These are phyloP conservation scores for Cantharis rustica DNA, from an alignment of 2,888 invertebrate genomes.

Conservation along the genomic window DNA sequence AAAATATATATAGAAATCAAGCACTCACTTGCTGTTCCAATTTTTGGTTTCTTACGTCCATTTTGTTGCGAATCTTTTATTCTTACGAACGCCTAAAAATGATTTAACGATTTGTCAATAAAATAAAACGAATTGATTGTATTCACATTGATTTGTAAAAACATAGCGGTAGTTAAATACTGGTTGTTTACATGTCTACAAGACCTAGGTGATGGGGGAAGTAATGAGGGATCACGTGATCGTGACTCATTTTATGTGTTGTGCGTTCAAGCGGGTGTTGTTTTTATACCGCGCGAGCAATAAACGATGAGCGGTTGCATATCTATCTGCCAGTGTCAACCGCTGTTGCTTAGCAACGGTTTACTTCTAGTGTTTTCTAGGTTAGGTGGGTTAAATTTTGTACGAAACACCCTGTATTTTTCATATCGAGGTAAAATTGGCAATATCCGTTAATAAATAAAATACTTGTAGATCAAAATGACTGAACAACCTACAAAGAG, in stretches of 20 bases:
- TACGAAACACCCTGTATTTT: no score
- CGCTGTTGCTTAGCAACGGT: neutral
- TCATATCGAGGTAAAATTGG: no score
- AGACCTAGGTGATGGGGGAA: slow-evolving; percentile 2
- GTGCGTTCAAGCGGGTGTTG: neutral
- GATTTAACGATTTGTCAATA: slow-evolving; percentile 9
- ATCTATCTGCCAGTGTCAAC: neutral
- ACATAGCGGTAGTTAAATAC: slow-evolving; percentile 21
- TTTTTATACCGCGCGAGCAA: neutral
- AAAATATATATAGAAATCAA: slow-evolving; percentile 32
- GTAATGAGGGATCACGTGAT: slow-evolving; percentile 13
- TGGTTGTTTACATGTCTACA: slow-evolving; percentile 26
- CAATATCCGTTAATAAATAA: neutral
- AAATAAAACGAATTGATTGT: slow-evolving; percentile 24
- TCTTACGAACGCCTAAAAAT: neutral
- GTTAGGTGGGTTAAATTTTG: no score
- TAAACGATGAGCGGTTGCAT: neutral
- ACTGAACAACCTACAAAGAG: slow-evolving; percentile 71
- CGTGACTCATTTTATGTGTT: slow-evolving; percentile 7
- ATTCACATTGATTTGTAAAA: slow-evolving; percentile 17
- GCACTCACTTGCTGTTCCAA: slow-evolving; percentile 83
- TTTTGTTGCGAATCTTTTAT: slow-evolving; percentile 28
- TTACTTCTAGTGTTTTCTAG: no score
- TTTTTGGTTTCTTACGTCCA: slow-evolving; percentile 73
- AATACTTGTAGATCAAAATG: slow-evolving; percentile 39